These are phyloP conservation scores for Melanaphis sacchari DNA, from an alignment of 1,140 invertebrate genomes.

Conservation along the genomic window DNA sequence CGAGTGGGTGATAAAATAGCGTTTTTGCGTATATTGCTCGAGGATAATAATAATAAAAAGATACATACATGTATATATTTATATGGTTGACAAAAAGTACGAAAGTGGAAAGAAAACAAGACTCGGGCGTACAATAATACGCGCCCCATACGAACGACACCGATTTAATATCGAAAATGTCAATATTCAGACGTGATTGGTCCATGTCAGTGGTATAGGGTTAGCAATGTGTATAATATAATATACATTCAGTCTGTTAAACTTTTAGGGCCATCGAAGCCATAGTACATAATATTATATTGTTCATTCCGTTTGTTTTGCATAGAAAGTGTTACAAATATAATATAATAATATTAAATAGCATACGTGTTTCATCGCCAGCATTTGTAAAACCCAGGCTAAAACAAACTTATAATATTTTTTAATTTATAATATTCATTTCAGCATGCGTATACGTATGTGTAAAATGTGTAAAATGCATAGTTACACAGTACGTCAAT, in stretches of 20 bases:
- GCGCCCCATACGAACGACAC: neutral
- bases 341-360: neutral
- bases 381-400: too few relatives aligned
- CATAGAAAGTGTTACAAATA: neutral
- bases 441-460: too few relatives aligned
- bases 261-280: conserved; percentile 33
- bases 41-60: conserved; percentile 43
- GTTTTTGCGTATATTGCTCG: conserved; percentile 30
- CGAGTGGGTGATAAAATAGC: conserved; percentile 15
- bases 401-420: too few relatives aligned
- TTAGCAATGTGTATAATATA: neutral
- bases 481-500: too few relatives aligned
- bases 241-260: neutral
- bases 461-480: too few relatives aligned
- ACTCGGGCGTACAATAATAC: conserved; percentile 29
- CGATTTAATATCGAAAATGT: conserved; percentile 48
- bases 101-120: neutral
- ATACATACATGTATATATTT: neutral
- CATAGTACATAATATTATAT: neutral
- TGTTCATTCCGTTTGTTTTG: conserved; percentile 22
- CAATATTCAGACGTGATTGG: conserved; percentile 46
- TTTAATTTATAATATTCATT: too few relatives aligned
- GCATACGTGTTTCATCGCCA: neutral
- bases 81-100: neutral
- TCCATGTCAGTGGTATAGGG: too few relatives aligned